Evolutionary conservation across 2,113 vertebrate genomes (phyloP), one percentile per base, ranked within the genome.

Genomic region (Octodon degus): DNA sequence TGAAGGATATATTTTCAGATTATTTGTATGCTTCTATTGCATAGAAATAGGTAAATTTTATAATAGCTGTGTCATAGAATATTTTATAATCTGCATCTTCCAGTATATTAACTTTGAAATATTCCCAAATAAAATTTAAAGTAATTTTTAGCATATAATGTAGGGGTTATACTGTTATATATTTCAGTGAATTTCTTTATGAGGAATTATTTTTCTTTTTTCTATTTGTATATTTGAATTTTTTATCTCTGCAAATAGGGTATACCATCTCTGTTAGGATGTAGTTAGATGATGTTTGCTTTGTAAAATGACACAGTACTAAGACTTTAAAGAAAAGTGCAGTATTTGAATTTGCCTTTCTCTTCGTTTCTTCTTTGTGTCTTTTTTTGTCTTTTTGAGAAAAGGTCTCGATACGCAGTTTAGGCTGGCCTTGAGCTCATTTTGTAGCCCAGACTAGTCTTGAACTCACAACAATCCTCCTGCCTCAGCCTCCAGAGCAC

Each of bases 61-160:
- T 17, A 72, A 34, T 88, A 94, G 2, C n/a, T 86, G 20, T 27
- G 3, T 53, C 0, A 3, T 93, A 25, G 77, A 80, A 11, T 82
- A 1, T 63, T 79, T 80, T 92, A 93, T 24, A 77, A 8, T 3
- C 24, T 72, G 7, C 8, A n/a, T 84, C 5, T n/a, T 87, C 93
- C 68, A 79, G 2, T 74, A 91, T 68, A 89, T 55, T 22, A 14
- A 62, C 34, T 68, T 92, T 16, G 60, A 22, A 27, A 86, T 96
- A 68, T 62, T 96, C 34, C 47, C 67, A 94, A 93, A 20, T n/a
- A 90, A 81, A 62, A 34, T 88, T 90, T 92, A 58, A 91, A 72
- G 20, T 82, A 82, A 89, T 68, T 95, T 97, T 32, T 34, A 67
- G 22, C 63, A 30, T 34, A n/a, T 60, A 60, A 63, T 70, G 24